Conservation (phyloP, 2,797 vertebrate genomes). For the Simalia tracyae region DNA sequence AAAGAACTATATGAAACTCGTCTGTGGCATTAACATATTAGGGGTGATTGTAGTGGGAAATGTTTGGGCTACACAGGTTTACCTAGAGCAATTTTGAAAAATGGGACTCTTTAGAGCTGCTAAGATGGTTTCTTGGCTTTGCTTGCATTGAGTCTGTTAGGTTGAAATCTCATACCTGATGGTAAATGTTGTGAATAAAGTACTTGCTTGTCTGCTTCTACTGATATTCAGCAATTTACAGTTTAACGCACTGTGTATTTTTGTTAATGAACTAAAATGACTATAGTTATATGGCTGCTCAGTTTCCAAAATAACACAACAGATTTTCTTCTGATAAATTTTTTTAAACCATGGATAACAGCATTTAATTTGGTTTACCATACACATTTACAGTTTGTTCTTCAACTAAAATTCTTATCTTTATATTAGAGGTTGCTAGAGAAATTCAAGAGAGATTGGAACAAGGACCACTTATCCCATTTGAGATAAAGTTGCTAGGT, state of each 20-base stretch:
- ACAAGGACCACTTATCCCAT: neutral
- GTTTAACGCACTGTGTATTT: neutral
- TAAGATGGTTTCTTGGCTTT: neutral
- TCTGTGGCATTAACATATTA: neutral
- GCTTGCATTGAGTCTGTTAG: neutral
- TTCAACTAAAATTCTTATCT: slow-evolving; percentile 8
- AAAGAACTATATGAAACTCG: neutral
- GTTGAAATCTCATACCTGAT: neutral
- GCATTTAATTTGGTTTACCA: slow-evolving; percentile 7
- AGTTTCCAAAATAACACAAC: neutral
- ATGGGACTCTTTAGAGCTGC: neutral
- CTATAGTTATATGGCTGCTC: neutral
- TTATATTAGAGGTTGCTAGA: neutral
- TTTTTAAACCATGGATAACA: neutral
- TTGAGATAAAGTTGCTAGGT: neutral
- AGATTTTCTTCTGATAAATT: neutral
- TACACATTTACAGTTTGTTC: neutral
- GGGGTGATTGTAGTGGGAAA: too few relatives aligned
- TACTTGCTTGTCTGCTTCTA: neutral
- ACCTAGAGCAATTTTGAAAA: neutral
- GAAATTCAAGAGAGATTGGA: neutral
- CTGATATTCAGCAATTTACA: neutral
- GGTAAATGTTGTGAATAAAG: neutral
- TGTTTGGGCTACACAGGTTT: neutral
- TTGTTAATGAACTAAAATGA: neutral